Base-by-base conservation (phyloP, 2,113 vertebrate species). In the Vidua chalybeata region DNA sequence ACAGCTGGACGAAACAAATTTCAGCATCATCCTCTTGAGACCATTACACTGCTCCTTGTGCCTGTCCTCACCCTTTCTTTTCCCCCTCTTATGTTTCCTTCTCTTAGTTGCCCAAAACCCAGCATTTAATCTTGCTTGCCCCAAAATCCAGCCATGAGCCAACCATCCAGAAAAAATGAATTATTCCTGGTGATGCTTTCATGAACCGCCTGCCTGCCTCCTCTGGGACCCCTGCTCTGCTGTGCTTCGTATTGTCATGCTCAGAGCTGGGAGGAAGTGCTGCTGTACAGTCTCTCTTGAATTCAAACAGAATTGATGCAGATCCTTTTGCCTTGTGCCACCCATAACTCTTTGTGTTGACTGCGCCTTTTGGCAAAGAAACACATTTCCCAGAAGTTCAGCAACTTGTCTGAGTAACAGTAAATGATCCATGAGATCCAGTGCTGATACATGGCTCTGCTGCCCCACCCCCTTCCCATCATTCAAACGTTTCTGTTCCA, bases 161-260 rank as follows among this genome's bases (percentile, higher is more conserved):
- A 84, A 8, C 13, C 59, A 27, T 15, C 6, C 30, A 45, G 78
- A 73, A 81, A 45, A 46, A 64, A 69, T 14, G 2, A 15, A n/a
- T 68, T 63, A 16, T 76, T 90, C 52, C 58, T 75, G 90, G 28
- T 10, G 43, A 45, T 67, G 35, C 61, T 81, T 63, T 82, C n/a
- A 23, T 15, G 3, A 46, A 13, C 16, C 0, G 0, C 75, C 45
- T 24, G 26, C 78, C 62, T 85, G 28, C 46, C 46, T 80, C 78
- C 69, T 11, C 0, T 16, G 16, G 67, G 51, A 43, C 23, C 30
- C 45, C 20, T 16, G 46, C 58, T 76, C 77, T 59, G 55, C 68
- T 0, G 2, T 41, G 61, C 51, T 51, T 22, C 14, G 74, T 62
- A 35, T 49, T 64, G 43, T 17, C 0, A 0, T 43, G 63, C 79